Base-by-base conservation (phyloP, 2,888 invertebrate species). In the Neelides folsomi region DNA sequence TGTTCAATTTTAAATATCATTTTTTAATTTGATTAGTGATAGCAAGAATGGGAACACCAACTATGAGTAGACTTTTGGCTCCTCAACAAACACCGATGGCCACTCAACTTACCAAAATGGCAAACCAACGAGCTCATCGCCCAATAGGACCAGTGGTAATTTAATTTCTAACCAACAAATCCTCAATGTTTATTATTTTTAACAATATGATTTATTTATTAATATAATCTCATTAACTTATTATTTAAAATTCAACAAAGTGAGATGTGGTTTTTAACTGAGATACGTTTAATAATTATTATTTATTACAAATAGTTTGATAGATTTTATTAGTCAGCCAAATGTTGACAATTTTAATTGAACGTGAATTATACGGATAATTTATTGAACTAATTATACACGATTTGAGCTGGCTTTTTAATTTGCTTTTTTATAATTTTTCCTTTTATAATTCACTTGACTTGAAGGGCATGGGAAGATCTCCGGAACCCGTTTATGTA, bases 81-180 rank as follows among this genome's bases (percentile, higher is more conserved):
- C 55, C 52, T 5, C 55, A 51, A 13, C 49, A 52, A 9, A 49
- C 52, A 12, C 53, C 49, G 7, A 51, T 51, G 48, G 44, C 57
- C 8, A 60, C 38, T 41, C 51, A 54, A 9, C 27, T 61, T n/a
- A 49, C 57, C 8, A 49, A 51, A 27, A 43, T 62, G 50, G 55
- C 56, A 10, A 52, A 56, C 27, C 55, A 54, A 12, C 57, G 59
- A 44, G 54, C 53, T 72, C 54, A 53, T 27, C 63, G 72, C 67
- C 18, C 71, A 69, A 73, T 77, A 72, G 70, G 70, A 1, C 51
- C 53, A 27, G 54, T 52, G 50, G 55, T 54, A 48, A 48, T 13
- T 44, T 38, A 44, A n/a, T 15, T n/a, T 40, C 43, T 34, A 41
- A 36, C 10, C 34, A 36, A 13, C 46, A 27, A 8, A 1, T 41